phyloP scores from a whole-genome alignment of 2,113 vertebrate genomes.

The Rhinopithecus roxellana region DNA sequence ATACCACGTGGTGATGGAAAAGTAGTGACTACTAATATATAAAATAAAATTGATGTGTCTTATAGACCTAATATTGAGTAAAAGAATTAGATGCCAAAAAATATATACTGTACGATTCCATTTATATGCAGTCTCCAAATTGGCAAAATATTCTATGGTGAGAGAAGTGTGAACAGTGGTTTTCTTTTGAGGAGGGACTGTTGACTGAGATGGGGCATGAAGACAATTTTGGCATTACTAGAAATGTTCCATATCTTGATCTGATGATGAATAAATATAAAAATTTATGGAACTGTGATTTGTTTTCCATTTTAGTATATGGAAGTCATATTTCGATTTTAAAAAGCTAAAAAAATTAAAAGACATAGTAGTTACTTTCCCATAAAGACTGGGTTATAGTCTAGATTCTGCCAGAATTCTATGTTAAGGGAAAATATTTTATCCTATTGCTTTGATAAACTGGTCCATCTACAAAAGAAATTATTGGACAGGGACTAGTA shows the following conservation, averaged over 20 bases:
- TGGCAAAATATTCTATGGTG: neutral
- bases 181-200: neutral
- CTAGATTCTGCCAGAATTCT: slow-evolving; percentile 22
- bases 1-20: neutral
- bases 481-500: neutral
- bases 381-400: neutral
- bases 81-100: neutral
- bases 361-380: neutral
- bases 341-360: neutral
- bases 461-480: slow-evolving; percentile 40
- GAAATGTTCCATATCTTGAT: neutral
- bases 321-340: neutral
- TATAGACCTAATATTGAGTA: neutral
- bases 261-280: neutral
- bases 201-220: neutral
- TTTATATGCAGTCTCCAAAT: neutral
- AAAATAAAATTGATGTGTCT: neutral
- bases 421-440: neutral
- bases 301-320: slow-evolving; percentile 12
- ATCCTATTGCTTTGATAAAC: slow-evolving; percentile 13
- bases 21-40: neutral
- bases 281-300: neutral
- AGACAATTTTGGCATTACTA: neutral
- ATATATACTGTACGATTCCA: neutral
- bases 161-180: neutral